A percentile compares a stretch with the other conserved stretches of the same genome.
Evolutionary conservation across 2,888 invertebrate species (phyloP).

Genomic region (Carpatolechia fugitivella): DNA sequence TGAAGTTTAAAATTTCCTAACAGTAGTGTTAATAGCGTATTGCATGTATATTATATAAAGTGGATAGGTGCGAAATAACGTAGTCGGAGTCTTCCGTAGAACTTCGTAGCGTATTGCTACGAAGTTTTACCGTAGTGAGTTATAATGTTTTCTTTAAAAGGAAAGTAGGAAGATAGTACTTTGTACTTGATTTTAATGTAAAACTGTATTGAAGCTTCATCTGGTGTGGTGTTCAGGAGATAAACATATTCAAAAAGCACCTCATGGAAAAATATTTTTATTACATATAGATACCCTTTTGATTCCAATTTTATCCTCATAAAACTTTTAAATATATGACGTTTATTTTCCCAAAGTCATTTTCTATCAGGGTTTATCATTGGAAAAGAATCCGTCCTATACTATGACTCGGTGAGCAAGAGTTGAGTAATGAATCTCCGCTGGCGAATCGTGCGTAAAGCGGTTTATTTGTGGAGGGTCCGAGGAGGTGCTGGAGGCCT

Average conservation of each 20-base stretch:
- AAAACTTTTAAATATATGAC: neutral
- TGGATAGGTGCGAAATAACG: neutral
- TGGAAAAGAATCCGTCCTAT: slow-evolving; percentile 35
- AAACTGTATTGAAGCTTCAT: too few relatives aligned
- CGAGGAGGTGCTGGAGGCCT: slow-evolving; percentile 49
- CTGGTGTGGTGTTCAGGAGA: too few relatives aligned
- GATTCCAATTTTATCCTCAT: neutral
- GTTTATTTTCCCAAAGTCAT: neutral
- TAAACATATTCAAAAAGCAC: too few relatives aligned
- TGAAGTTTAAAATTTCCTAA: neutral
- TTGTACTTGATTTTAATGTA: too few relatives aligned
- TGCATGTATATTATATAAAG: neutral
- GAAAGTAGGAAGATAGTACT: slow-evolving; percentile 10
- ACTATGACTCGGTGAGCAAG: slow-evolving; percentile 61
- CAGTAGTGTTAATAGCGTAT: neutral
- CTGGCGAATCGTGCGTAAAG: slow-evolving; percentile 75
- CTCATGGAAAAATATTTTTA: too few relatives aligned
- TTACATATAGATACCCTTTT: too few relatives aligned
- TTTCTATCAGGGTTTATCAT: slow-evolving; percentile 31
- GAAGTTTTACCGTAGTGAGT: slow-evolving; percentile 16
- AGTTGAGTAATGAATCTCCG: slow-evolving; percentile 77
- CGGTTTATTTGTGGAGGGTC: slow-evolving; percentile 78
- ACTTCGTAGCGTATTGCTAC: slow-evolving; percentile 20
- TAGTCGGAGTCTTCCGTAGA: slow-evolving; percentile 14
- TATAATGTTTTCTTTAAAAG: slow-evolving; percentile 26